These are phyloP conservation scores for Drosophila austrosaltans DNA, from an alignment of 2,888 invertebrate species.

Conservation along the genomic window DNA sequence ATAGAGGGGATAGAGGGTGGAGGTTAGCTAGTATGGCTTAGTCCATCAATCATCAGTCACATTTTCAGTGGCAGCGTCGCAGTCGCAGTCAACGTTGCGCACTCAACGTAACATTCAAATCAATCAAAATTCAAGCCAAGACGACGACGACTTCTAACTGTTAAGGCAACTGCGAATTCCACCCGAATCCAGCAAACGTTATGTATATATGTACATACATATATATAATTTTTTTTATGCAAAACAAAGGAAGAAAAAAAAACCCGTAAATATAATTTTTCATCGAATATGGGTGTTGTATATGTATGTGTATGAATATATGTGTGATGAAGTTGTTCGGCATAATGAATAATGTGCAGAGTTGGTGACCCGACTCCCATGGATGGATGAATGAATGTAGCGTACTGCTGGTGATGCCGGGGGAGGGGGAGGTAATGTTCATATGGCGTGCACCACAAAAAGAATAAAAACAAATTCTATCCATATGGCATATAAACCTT, in stretches of 20 bases:
- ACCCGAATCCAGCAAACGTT: slow-evolving; percentile 23
- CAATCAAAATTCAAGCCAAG: slow-evolving; percentile 71
- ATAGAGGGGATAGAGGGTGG: slow-evolving; percentile 9
- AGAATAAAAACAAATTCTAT: neutral
- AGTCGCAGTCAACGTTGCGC: slow-evolving; percentile 50
- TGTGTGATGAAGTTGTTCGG: slow-evolving; percentile 65
- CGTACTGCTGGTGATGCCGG: neutral
- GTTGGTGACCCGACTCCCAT: slow-evolving; percentile 17
- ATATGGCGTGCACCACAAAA: slow-evolving; percentile 56
- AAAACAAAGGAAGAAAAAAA: slow-evolving; percentile 45
- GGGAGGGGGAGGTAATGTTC: slow-evolving; percentile 53
- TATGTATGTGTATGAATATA: neutral
- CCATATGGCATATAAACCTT: neutral
- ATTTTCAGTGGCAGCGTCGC: slow-evolving; percentile 49
- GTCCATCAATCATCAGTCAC: slow-evolving; percentile 78
- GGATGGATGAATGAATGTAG: slow-evolving; percentile 10
- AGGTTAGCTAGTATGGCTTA: slow-evolving; percentile 46
- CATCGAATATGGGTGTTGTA: slow-evolving; percentile 59
- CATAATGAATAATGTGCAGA: slow-evolving; percentile 56
- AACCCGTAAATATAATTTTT: slow-evolving; percentile 60
- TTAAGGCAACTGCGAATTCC: slow-evolving; percentile 54
- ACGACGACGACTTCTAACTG: slow-evolving; percentile 57
- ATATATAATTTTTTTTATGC: slow-evolving; percentile 46
- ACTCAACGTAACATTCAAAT: slow-evolving; percentile 81
- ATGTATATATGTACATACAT: too few relatives aligned